Conservation (phyloP, 1,140 invertebrate species). For the Gonioctena quinquepunctata region DNA sequence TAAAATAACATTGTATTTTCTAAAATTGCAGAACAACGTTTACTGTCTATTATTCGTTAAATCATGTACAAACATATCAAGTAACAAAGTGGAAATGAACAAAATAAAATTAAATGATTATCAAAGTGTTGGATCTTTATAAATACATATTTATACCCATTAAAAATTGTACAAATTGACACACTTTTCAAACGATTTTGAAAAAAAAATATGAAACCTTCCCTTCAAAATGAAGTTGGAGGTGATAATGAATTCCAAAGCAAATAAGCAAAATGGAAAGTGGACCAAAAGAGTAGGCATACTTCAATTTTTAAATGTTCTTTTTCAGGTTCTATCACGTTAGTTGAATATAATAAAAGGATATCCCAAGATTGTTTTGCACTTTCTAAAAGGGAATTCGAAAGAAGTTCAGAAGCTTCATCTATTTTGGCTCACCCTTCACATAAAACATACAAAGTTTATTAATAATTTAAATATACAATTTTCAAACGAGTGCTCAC, state of each 20-base stretch:
- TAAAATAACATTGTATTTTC: conserved; percentile 47
- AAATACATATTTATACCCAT: neutral
- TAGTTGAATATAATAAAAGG: neutral
- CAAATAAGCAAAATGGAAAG: neutral
- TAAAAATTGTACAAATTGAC: neutral
- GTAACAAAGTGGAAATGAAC: conserved; percentile 17
- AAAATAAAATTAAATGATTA: conserved; percentile 17
- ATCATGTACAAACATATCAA: conserved; percentile 12
- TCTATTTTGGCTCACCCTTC: neutral
- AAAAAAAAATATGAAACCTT: neutral
- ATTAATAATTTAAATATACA: conserved; percentile 15
- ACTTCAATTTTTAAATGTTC: too few relatives aligned
- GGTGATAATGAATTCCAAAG: neutral
- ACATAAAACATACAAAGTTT: neutral
- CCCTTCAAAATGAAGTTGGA: neutral
- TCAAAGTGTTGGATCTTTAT: neutral
- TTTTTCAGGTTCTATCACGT: too few relatives aligned
- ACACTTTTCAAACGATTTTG: neutral
- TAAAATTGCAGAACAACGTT: conserved; percentile 40
- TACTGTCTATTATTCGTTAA: conserved; percentile 37
- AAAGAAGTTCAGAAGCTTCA: neutral
- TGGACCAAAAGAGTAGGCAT: neutral
- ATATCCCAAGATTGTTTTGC: too few relatives aligned
- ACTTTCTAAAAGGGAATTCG: too few relatives aligned
- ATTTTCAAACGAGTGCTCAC: conserved; percentile 23